Conservation (phyloP, 2,113 vertebrate species). For the Grus americana region DNA sequence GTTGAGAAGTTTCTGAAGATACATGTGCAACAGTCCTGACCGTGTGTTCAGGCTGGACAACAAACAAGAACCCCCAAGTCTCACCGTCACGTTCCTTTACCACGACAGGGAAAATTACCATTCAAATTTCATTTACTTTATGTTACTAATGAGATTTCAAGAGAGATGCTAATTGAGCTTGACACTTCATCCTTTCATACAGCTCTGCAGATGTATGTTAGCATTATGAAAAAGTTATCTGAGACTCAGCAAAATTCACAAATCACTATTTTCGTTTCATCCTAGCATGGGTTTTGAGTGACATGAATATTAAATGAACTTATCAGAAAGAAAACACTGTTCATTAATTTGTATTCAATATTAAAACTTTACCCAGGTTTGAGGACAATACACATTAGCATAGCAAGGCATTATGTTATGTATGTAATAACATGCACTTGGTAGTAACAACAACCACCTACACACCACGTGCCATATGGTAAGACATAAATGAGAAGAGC, state of each 20-base stretch:
- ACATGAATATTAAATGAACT: not conserved
- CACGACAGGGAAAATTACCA: not conserved
- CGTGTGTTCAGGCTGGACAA: not conserved
- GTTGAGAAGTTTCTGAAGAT: not conserved
- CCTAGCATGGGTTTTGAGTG: not conserved
- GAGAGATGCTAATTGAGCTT: not conserved
- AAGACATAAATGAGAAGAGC: not conserved
- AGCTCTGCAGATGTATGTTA: not conserved
- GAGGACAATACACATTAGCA: not conserved
- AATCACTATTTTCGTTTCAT: not conserved
- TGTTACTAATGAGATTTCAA: conserved; percentile 45
- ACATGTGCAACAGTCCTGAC: not conserved
- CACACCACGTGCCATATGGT: fast-evolving
- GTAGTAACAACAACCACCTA: not conserved
- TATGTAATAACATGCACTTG: not conserved
- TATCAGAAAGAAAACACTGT: not conserved
- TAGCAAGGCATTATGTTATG: not conserved
- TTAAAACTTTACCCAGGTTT: not conserved
- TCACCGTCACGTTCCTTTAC: conserved; percentile 17
- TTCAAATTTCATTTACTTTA: conserved; percentile 8
- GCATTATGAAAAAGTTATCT: not conserved
- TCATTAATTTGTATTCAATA: not conserved
- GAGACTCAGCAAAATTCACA: not conserved
- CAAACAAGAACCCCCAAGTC: not conserved
- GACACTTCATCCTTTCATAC: not conserved